Conservation (phyloP, 2,888 invertebrate species). For the Catocala fraxini region DNA sequence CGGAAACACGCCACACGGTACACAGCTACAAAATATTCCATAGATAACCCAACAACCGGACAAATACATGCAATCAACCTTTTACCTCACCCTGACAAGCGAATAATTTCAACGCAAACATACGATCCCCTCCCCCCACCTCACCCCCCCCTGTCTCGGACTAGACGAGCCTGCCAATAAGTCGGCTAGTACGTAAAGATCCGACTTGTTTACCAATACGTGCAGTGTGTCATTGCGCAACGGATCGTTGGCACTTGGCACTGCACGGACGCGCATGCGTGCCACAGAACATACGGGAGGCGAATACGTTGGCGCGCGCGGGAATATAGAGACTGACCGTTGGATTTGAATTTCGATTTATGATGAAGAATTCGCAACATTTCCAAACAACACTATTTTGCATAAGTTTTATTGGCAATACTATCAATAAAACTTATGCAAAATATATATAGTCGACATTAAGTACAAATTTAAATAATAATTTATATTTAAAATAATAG, state of each 20-base stretch:
- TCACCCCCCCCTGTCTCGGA: slow-evolving; percentile 1
- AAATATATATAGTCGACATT: too few species aligned
- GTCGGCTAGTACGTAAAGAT: slow-evolving; percentile 31
- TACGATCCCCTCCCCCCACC: too few species aligned
- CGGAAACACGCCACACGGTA: not conserved
- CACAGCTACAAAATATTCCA: slow-evolving; percentile 1
- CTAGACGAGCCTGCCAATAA: slow-evolving; percentile 21
- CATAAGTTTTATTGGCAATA: too few species aligned
- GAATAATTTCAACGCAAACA: slow-evolving; percentile 1
- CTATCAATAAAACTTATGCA: too few species aligned
- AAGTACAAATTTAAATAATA: too few species aligned
- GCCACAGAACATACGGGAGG: slow-evolving; percentile 32
- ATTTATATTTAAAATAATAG: too few species aligned
- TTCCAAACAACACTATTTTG: too few species aligned
- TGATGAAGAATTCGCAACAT: too few species aligned
- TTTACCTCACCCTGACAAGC: slow-evolving; percentile 6
- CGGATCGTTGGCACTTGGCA: slow-evolving; percentile 53
- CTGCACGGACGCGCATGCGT: slow-evolving; percentile 41
- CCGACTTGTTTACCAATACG: slow-evolving; percentile 52
- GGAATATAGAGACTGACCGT: not conserved
- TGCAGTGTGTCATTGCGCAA: slow-evolving; percentile 47
- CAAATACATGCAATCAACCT: slow-evolving; percentile 3
- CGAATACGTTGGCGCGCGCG: slow-evolving; percentile 22
- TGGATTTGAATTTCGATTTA: too few species aligned
- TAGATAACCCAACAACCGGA: not conserved